phyloP scores from a whole-genome alignment of 2,797 vertebrate species.

The Cirrhinus molitorella region DNA sequence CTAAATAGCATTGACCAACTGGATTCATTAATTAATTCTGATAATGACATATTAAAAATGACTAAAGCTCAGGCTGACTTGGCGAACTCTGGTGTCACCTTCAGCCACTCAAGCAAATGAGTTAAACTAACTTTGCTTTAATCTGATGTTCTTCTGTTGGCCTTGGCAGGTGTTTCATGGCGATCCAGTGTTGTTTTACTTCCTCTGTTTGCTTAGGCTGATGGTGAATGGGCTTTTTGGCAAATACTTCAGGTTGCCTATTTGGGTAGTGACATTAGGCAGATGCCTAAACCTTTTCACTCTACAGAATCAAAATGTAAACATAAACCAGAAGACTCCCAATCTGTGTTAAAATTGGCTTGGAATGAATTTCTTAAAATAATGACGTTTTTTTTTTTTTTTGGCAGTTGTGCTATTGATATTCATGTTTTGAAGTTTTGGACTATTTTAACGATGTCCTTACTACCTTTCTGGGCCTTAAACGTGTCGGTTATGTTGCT shows the following conservation, averaged over 20 bases:
- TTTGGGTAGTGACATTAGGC: conserved; percentile 52
- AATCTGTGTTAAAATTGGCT: conserved; percentile 16
- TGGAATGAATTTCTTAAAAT: background rate
- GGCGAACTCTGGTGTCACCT: conserved; percentile 5
- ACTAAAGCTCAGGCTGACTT: background rate
- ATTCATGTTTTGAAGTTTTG: background rate
- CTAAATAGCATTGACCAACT: background rate
- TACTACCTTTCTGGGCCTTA: no score
- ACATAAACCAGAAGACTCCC: conserved; percentile 31
- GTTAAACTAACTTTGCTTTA: conserved; percentile 15
- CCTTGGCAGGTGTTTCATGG: conserved; percentile 55
- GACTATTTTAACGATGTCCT: no score
- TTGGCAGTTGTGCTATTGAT: background rate
- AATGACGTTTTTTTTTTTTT: background rate
- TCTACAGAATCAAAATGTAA: conserved; percentile 19
- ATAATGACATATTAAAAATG: background rate
- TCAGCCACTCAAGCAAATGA: background rate
- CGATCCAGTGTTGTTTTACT: conserved; percentile 45
- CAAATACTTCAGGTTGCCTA: conserved; percentile 45
- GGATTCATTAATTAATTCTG: background rate
- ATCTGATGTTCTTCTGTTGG: conserved; percentile 4
- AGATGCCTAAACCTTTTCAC: conserved; percentile 15
- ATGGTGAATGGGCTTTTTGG: conserved; percentile 27
- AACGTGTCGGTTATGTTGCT: no score
- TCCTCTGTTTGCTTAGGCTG: conserved; percentile 39